These are phyloP conservation scores for Leptobrachium ailaonicum DNA, from an alignment of 2,113 vertebrate species.

Conservation along the genomic window DNA sequence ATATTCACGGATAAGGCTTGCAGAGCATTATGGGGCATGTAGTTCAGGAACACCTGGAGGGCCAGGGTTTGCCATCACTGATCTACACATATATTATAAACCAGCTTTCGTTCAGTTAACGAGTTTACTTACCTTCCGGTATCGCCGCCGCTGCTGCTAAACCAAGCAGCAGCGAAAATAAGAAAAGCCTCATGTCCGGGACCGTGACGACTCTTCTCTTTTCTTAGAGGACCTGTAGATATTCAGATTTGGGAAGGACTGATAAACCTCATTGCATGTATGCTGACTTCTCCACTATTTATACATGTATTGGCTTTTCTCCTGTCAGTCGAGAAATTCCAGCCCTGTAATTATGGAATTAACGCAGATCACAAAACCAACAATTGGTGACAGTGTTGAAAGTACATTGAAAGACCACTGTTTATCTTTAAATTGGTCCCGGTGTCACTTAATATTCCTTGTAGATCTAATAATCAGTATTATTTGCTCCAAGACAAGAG, in stretches of 20 bases:
- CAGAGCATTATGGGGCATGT: too few species aligned
- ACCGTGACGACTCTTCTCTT: too few species aligned
- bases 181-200: conserved; percentile 23
- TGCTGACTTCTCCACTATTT: not conserved
- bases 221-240: not conserved
- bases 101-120: too few species aligned
- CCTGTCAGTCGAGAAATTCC: not conserved
- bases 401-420: not conserved
- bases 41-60: too few species aligned
- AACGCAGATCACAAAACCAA: conserved; percentile 14
- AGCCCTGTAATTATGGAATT: conserved; percentile 21
- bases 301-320: not conserved
- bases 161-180: conserved; percentile 18
- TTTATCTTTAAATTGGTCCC: not conserved
- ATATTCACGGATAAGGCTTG: too few species aligned
- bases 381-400: conserved; percentile 5
- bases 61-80: too few species aligned
- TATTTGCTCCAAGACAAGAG: too few species aligned
- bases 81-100: too few species aligned
- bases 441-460: conserved; percentile 15
- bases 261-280: not conserved
- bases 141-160: not conserved
- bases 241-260: not conserved
- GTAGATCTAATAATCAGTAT: too few species aligned
- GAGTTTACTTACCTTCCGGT: conserved; percentile 5